phyloP scores from a whole-genome alignment of 2,888 invertebrate genomes.

The Argyra leucocephala region DNA sequence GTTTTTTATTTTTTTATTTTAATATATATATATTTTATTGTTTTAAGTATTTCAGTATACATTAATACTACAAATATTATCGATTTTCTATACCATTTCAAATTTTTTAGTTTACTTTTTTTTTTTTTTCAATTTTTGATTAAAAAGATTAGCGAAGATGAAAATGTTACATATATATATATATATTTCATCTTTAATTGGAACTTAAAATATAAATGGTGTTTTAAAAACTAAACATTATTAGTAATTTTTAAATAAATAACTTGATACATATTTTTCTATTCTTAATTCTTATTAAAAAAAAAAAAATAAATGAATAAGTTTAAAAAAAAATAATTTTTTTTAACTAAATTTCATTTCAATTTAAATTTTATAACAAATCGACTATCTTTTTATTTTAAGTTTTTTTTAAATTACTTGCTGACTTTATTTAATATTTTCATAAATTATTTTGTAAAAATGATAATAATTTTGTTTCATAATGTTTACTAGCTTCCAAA shows the following conservation, averaged over 20 bases:
- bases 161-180: too few relatives aligned
- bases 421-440: slow-evolving; percentile 20
- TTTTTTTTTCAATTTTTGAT: too few relatives aligned
- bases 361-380: not conserved
- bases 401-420: not conserved
- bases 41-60: slow-evolving; percentile 1
- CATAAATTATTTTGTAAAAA: slow-evolving; percentile 77
- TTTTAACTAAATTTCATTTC: not conserved
- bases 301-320: too few relatives aligned
- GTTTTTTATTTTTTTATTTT: not conserved
- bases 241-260: too few relatives aligned
- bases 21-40: not conserved
- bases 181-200: too few relatives aligned
- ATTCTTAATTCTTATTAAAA: too few relatives aligned
- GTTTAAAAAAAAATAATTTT: too few relatives aligned
- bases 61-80: slow-evolving; percentile 2
- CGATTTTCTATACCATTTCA: not conserved
- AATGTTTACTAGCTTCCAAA: slow-evolving; percentile 89
- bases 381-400: not conserved
- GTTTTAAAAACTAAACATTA: too few relatives aligned
- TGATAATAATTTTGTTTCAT: slow-evolving; percentile 86
- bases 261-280: too few relatives aligned
- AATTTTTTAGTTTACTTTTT: too few relatives aligned
- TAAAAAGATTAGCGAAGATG: too few relatives aligned
- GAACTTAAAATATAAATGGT: too few relatives aligned